A percentile compares a stretch with the other conserved stretches of the same genome.
phyloP scores from a whole-genome alignment of 2,797 vertebrate genomes.

The Pipistrellus nathusii region DNA sequence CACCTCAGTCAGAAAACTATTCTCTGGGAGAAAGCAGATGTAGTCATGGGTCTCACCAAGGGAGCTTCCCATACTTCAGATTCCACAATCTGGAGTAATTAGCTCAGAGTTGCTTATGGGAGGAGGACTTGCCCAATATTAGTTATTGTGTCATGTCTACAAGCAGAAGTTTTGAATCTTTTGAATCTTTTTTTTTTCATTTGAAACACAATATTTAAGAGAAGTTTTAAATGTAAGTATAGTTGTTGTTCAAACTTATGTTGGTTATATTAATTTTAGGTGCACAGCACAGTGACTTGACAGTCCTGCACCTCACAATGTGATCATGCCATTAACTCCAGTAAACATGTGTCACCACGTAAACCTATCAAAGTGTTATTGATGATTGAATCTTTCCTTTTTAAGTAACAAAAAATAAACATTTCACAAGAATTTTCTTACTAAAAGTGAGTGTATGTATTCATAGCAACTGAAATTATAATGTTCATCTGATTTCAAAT shows the following conservation, averaged over 20 bases:
- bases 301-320: background rate
- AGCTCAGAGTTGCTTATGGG: background rate
- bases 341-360: background rate
- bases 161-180: background rate
- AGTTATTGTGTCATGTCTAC: background rate
- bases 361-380: background rate
- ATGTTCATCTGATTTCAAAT: background rate
- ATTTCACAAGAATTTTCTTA: background rate
- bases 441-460: background rate
- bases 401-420: background rate
- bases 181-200: background rate
- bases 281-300: background rate
- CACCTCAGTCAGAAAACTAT: background rate
- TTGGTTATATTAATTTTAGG: background rate
- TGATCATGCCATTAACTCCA: background rate
- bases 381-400: background rate
- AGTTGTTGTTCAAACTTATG: background rate
- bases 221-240: background rate
- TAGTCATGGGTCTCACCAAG: background rate
- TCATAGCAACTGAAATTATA: background rate
- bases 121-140: background rate
- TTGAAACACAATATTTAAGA: background rate
- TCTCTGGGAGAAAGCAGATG: background rate
- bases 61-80: background rate
- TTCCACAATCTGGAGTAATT: background rate